Conservation (phyloP, 2,113 vertebrate species). For the Marcusenius ussheri region DNA sequence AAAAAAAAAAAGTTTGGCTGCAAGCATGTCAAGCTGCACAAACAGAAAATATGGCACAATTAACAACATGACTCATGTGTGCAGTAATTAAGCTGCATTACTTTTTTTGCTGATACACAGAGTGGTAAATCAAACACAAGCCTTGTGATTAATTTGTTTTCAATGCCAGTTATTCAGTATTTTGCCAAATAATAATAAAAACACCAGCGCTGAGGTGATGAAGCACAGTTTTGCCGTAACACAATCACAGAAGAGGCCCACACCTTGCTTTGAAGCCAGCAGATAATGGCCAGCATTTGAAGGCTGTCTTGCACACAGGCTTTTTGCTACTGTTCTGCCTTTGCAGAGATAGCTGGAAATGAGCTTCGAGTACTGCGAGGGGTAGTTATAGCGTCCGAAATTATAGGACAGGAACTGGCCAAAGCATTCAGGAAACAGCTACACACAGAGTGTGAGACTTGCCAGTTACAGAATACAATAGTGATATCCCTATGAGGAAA, state of each 20-base stretch:
- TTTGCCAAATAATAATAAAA: conserved; percentile 4
- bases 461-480: not conserved
- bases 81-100: not conserved
- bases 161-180: conserved; percentile 8
- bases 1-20: not conserved
- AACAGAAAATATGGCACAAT: conserved; percentile 2
- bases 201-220: not conserved
- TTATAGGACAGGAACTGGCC: not conserved
- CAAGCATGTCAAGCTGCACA: not conserved
- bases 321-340: not conserved
- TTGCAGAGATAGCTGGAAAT: not conserved
- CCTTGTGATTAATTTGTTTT: conserved; percentile 14
- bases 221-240: not conserved
- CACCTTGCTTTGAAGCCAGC: not conserved
- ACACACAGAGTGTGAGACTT: not conserved
- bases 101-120: not conserved
- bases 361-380: not conserved
- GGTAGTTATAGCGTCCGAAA: not conserved
- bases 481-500: not conserved
- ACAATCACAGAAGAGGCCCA: conserved; percentile 11
- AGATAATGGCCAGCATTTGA: conserved; percentile 14
- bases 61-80: not conserved
- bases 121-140: not conserved
- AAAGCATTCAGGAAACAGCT: not conserved
- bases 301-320: not conserved